Conservation (phyloP, 1,140 invertebrate genomes). For the Archivesica marissinica region DNA sequence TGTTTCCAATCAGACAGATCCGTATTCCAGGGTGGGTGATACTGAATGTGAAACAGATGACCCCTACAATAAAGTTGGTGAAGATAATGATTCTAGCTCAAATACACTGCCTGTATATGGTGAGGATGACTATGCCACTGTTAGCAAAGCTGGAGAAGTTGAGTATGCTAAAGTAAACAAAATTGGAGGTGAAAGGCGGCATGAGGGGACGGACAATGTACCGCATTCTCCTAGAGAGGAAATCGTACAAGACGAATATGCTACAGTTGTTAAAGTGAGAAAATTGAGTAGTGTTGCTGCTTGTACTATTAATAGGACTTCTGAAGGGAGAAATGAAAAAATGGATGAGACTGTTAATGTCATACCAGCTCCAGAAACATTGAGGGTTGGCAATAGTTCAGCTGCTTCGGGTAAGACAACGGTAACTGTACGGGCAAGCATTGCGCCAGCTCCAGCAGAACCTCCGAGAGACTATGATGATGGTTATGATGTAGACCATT, state of each 20-base stretch:
- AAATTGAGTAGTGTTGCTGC: not conserved
- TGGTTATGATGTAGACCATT: constrained; percentile 28
- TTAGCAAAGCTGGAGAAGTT: constrained; percentile 39
- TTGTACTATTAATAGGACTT: not conserved
- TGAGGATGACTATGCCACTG: constrained; percentile 56
- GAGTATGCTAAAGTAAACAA: constrained; percentile 62
- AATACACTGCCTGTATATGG: constrained; percentile 18
- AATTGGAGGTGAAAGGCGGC: not conserved
- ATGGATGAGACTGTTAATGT: not conserved
- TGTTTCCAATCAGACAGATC: constrained; percentile 62
- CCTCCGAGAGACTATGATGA: constrained; percentile 58
- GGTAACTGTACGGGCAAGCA: not conserved
- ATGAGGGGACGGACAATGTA: not conserved
- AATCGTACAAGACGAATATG: constrained; percentile 46
- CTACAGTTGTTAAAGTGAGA: constrained; percentile 48
- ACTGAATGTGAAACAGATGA: constrained; percentile 45
- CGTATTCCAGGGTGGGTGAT: constrained; percentile 57
- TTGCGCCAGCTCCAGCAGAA: constrained; percentile 16
- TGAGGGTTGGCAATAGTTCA: not conserved
- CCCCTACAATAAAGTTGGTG: constrained; percentile 57
- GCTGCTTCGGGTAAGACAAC: not conserved
- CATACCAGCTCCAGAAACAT: not conserved
- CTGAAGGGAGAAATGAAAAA: not conserved
- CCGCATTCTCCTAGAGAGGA: constrained; percentile 22
- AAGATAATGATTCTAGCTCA: not conserved